Conservation (phyloP, 2,888 invertebrate genomes). For the Syritta pipiens region DNA sequence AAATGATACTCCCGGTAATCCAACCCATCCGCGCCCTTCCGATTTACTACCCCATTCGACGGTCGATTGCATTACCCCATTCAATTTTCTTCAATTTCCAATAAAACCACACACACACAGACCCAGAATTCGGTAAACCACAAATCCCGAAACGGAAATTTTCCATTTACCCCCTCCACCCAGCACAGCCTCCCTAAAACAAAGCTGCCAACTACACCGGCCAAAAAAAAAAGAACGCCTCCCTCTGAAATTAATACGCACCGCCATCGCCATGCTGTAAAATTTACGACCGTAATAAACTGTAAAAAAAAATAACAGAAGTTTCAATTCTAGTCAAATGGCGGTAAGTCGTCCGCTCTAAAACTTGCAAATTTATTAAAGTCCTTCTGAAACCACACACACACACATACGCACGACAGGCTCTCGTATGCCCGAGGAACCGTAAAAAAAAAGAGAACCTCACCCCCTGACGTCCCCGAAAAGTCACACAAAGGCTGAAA, state of each 20-base stretch:
- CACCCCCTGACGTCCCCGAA: slow-evolving; percentile 19
- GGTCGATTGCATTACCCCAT: slow-evolving; percentile 9
- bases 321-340: slow-evolving; percentile 52
- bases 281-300: slow-evolving; percentile 60
- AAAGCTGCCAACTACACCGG: neutral
- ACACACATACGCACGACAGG: neutral
- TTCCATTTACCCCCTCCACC: slow-evolving; percentile 24
- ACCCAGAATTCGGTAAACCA: slow-evolving; percentile 2
- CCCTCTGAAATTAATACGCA: slow-evolving; percentile 26
- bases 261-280: neutral
- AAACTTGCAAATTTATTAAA: slow-evolving; percentile 27
- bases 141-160: slow-evolving; percentile 31
- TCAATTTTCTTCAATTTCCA: slow-evolving; percentile 21
- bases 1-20: neutral
- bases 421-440: neutral
- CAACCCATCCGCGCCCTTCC: neutral
- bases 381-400: slow-evolving; percentile 24
- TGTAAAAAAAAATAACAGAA: slow-evolving; percentile 42
- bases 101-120: neutral
- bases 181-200: neutral
- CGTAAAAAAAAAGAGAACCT: slow-evolving; percentile 1
- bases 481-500: slow-evolving; percentile 44
- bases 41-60: neutral
- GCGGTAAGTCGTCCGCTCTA: slow-evolving; percentile 15
- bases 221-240: neutral